A percentile compares a stretch with the other conserved stretches of the same genome.
phyloP scores from a whole-genome alignment of 2,888 invertebrate genomes.

The Dicroscelio sp. region DNA sequence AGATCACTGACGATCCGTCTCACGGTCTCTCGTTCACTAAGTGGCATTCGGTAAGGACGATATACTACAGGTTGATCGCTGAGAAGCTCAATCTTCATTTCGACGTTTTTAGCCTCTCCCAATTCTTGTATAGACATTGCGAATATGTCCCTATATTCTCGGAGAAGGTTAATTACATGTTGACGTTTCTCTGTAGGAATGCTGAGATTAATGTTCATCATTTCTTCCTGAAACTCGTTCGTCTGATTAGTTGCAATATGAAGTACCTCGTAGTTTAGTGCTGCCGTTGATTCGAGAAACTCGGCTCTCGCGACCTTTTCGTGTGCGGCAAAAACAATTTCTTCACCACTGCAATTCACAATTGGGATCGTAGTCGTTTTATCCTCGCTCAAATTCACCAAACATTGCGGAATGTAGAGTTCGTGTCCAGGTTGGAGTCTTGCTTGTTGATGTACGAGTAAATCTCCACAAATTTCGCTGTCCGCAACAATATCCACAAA shows the following conservation, averaged over 20 bases:
- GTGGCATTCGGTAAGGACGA: conserved; percentile 77
- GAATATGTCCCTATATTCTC: conserved; percentile 13
- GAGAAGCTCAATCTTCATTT: conserved; percentile 78
- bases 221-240: neutral
- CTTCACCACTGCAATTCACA: neutral
- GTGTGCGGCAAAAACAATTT: conserved; percentile 11
- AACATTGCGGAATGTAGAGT: conserved; percentile 21
- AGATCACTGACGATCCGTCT: conserved; percentile 75
- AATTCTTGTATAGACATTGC: conserved; percentile 37
- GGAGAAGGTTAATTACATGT: neutral
- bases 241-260: neutral
- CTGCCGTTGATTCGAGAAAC: neutral
- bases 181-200: neutral
- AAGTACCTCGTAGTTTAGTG: neutral
- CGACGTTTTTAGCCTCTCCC: conserved; percentile 49
- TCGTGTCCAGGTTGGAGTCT: conserved; percentile 14
- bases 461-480: neutral
- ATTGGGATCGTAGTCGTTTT: conserved; percentile 20
- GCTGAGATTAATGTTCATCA: conserved; percentile 22
- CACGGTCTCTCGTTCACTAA: conserved; percentile 76
- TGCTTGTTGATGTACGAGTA: conserved; percentile 19
- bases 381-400: neutral
- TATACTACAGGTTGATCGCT: conserved; percentile 71
- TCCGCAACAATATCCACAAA: conserved; percentile 8
- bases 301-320: conserved; percentile 12